These are phyloP conservation scores for Hiodon alosoides DNA, from an alignment of 2,113 vertebrate genomes.

Conservation along the genomic window DNA sequence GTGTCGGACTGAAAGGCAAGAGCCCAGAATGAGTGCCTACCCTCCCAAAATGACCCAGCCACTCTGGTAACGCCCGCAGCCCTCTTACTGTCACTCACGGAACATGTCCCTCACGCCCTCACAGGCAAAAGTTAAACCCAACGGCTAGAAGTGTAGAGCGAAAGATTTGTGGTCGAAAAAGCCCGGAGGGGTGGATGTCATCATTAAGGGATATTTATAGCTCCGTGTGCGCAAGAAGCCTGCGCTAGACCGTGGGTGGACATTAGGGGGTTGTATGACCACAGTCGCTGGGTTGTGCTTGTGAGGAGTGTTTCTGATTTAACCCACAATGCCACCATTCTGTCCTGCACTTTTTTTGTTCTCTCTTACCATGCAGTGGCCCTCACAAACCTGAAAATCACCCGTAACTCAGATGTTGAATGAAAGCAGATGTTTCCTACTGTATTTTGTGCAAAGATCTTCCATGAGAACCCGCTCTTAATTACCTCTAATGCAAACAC, in stretches of 20 bases:
- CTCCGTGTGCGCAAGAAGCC: no score
- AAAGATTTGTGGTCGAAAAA: slow-evolving; percentile 26
- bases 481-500: slow-evolving; percentile 58
- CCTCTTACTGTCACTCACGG: slow-evolving; percentile 60
- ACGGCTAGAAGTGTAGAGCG: slow-evolving; percentile 35
- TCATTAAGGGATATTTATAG: neutral
- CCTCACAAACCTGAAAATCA: slow-evolving; percentile 63
- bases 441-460: slow-evolving; percentile 59
- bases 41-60: slow-evolving; percentile 50
- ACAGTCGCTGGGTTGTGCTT: neutral
- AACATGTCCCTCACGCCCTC: slow-evolving; percentile 57
- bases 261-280: neutral
- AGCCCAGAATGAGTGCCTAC: slow-evolving; percentile 37
- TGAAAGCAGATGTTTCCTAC: slow-evolving; percentile 64
- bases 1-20: slow-evolving; percentile 17
- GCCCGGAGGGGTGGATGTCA: neutral
- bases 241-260: neutral
- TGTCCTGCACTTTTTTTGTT: neutral
- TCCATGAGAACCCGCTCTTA: slow-evolving; percentile 50
- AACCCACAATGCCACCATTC: neutral
- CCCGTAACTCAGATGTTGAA: slow-evolving; percentile 46
- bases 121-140: slow-evolving; percentile 58
- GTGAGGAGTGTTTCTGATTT: neutral
- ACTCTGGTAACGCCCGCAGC: slow-evolving; percentile 43
- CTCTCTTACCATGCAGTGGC: slow-evolving; percentile 50